Conservation (phyloP, 2,113 vertebrate species). For the Coptodon rendalli region DNA sequence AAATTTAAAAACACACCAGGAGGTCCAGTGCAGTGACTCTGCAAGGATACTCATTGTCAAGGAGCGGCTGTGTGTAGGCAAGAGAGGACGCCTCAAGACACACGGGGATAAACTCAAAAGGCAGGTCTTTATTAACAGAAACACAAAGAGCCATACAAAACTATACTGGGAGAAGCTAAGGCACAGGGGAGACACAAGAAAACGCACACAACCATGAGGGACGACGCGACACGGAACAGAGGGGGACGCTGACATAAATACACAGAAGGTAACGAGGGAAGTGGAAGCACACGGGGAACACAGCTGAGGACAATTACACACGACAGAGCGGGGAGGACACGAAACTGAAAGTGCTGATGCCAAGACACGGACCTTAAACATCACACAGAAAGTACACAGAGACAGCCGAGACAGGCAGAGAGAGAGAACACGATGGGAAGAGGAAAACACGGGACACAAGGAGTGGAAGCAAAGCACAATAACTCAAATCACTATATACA, state of each 20-base stretch:
- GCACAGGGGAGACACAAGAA: background rate
- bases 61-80: background rate
- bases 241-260: background rate
- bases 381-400: background rate
- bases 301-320: background rate
- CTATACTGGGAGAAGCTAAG: background rate
- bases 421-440: background rate
- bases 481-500: background rate
- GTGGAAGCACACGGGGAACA: background rate
- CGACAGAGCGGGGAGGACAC: background rate
- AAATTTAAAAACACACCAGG: background rate
- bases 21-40: background rate
- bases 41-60: background rate
- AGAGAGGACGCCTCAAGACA: background rate
- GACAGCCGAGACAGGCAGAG: background rate
- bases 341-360: background rate
- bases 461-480: background rate
- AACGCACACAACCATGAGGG: background rate
- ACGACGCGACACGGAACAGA: rapidly evolving
- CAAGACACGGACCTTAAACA: background rate
- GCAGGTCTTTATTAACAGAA: background rate
- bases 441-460: background rate
- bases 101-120: background rate
- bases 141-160: background rate
- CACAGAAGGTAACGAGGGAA: background rate